Evolutionary conservation across 1,140 invertebrate genomes (phyloP).

Genomic region (Parapsyche elsis): DNA sequence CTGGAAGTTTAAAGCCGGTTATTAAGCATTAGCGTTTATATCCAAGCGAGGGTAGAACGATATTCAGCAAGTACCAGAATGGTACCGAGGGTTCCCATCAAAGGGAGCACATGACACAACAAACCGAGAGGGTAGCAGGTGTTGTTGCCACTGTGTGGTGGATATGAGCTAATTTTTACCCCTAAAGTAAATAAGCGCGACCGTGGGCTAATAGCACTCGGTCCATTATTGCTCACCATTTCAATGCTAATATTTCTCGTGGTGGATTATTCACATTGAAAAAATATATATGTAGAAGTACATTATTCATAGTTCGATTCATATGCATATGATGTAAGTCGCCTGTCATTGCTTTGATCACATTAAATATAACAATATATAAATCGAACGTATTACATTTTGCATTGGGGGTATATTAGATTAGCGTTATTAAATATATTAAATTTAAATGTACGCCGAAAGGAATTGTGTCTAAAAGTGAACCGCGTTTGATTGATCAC

Average conservation of each 20-base stretch:
- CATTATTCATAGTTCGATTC: no score
- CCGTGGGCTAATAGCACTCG: slow-evolving; percentile 14
- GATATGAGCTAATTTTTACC: slow-evolving; percentile 40
- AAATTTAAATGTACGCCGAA: no score
- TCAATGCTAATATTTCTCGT: neutral
- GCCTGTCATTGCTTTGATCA: neutral
- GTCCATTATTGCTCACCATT: slow-evolving; percentile 5
- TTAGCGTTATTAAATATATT: no score
- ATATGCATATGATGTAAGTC: neutral
- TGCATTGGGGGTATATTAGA: no score
- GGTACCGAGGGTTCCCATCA: neutral
- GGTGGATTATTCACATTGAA: neutral
- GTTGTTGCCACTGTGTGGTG: slow-evolving; percentile 14
- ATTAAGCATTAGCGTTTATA: no score
- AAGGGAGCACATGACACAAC: slow-evolving; percentile 21
- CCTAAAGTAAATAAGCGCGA: slow-evolving; percentile 35
- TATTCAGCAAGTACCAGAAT: no score
- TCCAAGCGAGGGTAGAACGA: no score
- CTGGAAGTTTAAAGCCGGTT: no score
- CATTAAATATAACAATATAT: neutral
- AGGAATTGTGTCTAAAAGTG: no score
- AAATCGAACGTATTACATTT: neutral
- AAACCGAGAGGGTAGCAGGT: slow-evolving; percentile 36
- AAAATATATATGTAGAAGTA: neutral
- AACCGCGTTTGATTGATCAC: no score